Conservation (phyloP, 2,888 invertebrate species). For the Pheosia tremula region DNA sequence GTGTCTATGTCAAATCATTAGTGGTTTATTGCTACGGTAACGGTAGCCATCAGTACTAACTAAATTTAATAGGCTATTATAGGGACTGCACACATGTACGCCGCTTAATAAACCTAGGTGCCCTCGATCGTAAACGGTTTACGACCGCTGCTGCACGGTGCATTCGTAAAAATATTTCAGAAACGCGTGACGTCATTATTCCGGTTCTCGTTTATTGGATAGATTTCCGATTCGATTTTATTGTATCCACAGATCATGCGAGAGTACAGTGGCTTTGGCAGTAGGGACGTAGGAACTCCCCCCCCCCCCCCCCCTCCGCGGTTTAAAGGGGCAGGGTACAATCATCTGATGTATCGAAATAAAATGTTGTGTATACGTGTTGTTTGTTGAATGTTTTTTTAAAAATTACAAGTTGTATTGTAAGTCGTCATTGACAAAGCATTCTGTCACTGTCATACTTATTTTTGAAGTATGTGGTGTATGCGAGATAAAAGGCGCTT, state of each 20-base stretch:
- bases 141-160: constrained; percentile 67
- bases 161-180: constrained; percentile 79
- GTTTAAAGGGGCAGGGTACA: no score
- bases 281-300: no score
- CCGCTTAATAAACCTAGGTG: constrained; percentile 65
- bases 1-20: constrained; percentile 41
- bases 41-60: constrained; percentile 38
- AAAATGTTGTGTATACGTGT: no score
- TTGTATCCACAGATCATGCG: background rate
- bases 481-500: no score
- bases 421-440: no score
- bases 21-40: constrained; percentile 29
- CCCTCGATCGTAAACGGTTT: constrained; percentile 71
- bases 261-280: no score
- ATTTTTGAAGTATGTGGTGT: no score
- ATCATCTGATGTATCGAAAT: no score
- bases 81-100: constrained; percentile 29
- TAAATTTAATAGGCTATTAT: constrained; percentile 51
- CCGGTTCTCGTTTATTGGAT: constrained; percentile 54
- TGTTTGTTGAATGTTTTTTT: no score
- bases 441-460: no score
- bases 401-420: no score
- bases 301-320: no score
- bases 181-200: constrained; percentile 68
- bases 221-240: background rate